Base-by-base conservation (phyloP, 1,140 invertebrate genomes). In the Diplogasteroides magnus region DNA sequence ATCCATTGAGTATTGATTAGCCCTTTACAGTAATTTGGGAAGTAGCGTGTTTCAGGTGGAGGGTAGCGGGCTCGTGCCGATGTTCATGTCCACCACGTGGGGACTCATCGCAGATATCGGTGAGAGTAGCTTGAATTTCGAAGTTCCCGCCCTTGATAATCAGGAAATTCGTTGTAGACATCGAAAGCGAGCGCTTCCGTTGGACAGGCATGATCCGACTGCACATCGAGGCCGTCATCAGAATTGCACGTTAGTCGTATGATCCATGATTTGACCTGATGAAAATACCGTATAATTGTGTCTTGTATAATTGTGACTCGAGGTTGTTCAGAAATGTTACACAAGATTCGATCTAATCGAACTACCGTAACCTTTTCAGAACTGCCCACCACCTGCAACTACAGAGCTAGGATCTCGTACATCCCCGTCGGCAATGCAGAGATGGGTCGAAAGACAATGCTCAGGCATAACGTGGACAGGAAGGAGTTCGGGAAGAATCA, bases 51-150 rank as follows among this genome's bases (percentile, higher is more conserved):
- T 48, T 48, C 37, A 48, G 37, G 37, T 48, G 37, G 37, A 48
- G 19, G 37, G 37, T 11, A 11, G 6, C 6, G 37, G 37, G 19
- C 6, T 6, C 6, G 37, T 48, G 37, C 69, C 65, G 14, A 81
- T 78, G 78, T 78, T 78, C 65, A 61, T 78, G 31, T 69, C 69
- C 23, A 63, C 69, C 31, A 70, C 59, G 32, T 78, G 75, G 73
- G 77, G 77, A 2, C 61, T 78, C 14, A 68, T 78, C 31, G 78
- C 77, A 25, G 77, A 78, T 65, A 78, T 78, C 31, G 77, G 77
- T 79, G 69, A 28, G 72, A 26, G 27, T 11, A 6, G 37, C 6
- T 48, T 11, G 37, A 48, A 26, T 26, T 15, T n/a, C n/a, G n/a
- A n/a, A n/a, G n/a, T n/a, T n/a, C n/a, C n/a, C n/a, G n/a, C n/a